Conservation (phyloP, 2,113 vertebrate species). For the Carassius gibelio region DNA sequence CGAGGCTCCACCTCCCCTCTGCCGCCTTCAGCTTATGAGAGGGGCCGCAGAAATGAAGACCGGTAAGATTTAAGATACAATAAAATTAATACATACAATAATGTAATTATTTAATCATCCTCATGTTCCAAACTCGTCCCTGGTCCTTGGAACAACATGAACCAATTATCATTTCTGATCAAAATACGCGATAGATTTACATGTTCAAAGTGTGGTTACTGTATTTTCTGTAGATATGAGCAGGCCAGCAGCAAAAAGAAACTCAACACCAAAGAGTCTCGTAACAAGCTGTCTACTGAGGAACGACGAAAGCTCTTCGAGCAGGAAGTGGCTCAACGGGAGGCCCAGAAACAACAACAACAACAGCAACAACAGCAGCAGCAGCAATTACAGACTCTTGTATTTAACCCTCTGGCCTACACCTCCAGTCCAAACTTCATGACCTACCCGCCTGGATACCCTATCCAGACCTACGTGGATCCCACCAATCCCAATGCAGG, state of each 20-base stretch:
- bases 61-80: conserved; percentile 71
- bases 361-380: conserved; percentile 89
- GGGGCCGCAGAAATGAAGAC: conserved; percentile 88
- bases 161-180: too few relatives aligned
- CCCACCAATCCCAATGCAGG: conserved; percentile 94
- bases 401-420: conserved; percentile 86
- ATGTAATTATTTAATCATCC: too few relatives aligned
- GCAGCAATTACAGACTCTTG: conserved; percentile 84
- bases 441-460: conserved; percentile 91
- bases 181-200: too few relatives aligned
- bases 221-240: conserved; percentile 81
- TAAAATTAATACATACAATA: too few relatives aligned
- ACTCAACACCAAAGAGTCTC: conserved; percentile 83
- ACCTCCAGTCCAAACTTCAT: conserved; percentile 79
- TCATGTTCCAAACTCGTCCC: too few relatives aligned
- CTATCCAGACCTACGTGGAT: conserved; percentile 95
- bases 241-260: conserved; percentile 85
- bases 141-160: too few relatives aligned
- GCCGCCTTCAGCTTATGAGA: conserved; percentile 80
- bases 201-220: not conserved
- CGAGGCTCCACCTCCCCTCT: conserved; percentile 87
- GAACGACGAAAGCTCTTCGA: conserved; percentile 96
- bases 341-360: conserved; percentile 92
- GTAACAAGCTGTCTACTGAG: conserved; percentile 94
- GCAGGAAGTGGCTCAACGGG: conserved; percentile 93